Evolutionary conservation across 2,113 vertebrate species (phyloP), one percentile per base, ranked within the genome.

Genomic region (Microtus pennsylvanicus): DNA sequence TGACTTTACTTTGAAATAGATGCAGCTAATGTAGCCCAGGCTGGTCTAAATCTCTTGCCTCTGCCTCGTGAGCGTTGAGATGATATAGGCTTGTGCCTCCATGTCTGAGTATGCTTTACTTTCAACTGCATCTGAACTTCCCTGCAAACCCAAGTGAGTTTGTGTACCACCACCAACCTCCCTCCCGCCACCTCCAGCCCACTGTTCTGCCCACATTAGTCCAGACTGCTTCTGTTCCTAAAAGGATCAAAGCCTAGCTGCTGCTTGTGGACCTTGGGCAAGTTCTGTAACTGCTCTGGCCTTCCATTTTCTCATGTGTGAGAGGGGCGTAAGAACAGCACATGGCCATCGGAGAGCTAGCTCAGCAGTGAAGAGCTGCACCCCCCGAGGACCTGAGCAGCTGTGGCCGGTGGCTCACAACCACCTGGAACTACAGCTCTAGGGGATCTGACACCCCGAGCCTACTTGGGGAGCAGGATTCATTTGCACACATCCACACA

Each of bases 301-400:
- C 80, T 78, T 94, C 74, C 8, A 6, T 91, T 95, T 97, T 77
- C 76, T 93, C 74, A 42, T 74, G 35, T 72, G 26, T 47, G 14
- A 93, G 93, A 55, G 65, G 50, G 77, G 5, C n/a, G 78, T n/a
- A 87, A 65, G 12, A 86, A 75, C 13, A 93, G 61, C 38, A 33
- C 28, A 42, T 33, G 28, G 38, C 7, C 42, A 8, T 26, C 45
- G 38, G 14, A 30, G 58, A 65, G 58, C 28, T 28, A 6, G 26
- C 58, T 85, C 58, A 45, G 38, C 58, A 65, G 38, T 45, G 17
- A 42, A 28, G 38, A 85, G 45, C 58, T 65, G 8, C 5, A 77
- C n/a, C 24, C 28, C 4, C 4, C 65, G 61, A 65, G 38, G 16
- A 45, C 58, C 82, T 30, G 55, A 63, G 38, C 14, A 83, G 4